Percentiles rank a stretch among this genome's conserved stretches.
phyloP scores from a whole-genome alignment of 2,113 vertebrate species.

The Alethe castanea region DNA sequence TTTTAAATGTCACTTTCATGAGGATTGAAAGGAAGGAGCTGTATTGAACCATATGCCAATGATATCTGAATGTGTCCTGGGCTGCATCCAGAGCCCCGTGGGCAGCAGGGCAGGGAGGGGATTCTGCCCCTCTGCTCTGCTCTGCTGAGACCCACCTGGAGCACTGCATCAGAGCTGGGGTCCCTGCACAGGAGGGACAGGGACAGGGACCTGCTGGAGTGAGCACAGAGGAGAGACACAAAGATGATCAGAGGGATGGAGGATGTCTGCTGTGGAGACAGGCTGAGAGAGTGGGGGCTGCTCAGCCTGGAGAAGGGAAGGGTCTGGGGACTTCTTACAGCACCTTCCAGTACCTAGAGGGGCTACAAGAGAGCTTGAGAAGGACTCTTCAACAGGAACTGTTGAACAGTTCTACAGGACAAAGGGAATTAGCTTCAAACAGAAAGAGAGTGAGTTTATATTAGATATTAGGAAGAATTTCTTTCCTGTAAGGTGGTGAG shows the following conservation, averaged over 20 bases:
- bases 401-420: not conserved
- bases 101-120: not conserved
- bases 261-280: fast-evolving
- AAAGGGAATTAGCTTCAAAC: not conserved
- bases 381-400: not conserved
- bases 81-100: not conserved
- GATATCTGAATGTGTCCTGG: fast-evolving
- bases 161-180: not conserved
- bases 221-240: fast-evolving
- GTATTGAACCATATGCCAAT: not conserved
- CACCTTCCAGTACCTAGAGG: not conserved
- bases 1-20: not conserved
- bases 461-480: not conserved
- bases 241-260: fast-evolving
- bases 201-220: not conserved
- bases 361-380: not conserved
- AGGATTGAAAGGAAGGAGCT: not conserved
- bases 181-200: not conserved
- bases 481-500: not conserved
- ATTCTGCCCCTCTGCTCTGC: not conserved
- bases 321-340: not conserved
- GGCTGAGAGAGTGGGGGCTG: not conserved
- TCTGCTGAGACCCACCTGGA: not conserved
- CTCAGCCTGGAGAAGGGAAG: not conserved
- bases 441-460: not conserved